These are phyloP conservation scores for Zygaena filipendulae DNA, from an alignment of 2,888 invertebrate species.

Conservation along the genomic window DNA sequence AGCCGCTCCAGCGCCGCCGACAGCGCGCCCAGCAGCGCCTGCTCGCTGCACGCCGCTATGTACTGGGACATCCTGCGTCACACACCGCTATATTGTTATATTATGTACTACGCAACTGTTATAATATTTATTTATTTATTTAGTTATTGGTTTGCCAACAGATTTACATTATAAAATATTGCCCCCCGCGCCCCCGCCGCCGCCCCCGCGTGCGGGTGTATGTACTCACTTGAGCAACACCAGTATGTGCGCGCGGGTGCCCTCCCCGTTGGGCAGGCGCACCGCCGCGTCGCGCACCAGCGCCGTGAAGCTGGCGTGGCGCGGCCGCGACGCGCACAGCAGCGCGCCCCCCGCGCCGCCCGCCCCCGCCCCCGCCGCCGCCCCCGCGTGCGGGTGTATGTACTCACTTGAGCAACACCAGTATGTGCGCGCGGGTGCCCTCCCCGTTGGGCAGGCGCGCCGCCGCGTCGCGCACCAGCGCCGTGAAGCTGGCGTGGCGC, in stretches of 20 bases:
- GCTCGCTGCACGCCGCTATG: conserved; percentile 68
- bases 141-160: too few relatives aligned
- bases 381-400: conserved; percentile 72
- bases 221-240: conserved; percentile 74
- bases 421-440: conserved; percentile 91
- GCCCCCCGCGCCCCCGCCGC: conserved; percentile 75
- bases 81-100: too few relatives aligned
- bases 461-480: conserved; percentile 89
- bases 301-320: too few relatives aligned
- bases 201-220: conserved; percentile 72
- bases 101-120: too few relatives aligned
- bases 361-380: conserved; percentile 75
- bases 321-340: conserved; percentile 88
- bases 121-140: too few relatives aligned
- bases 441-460: conserved; percentile 93
- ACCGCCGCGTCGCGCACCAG: conserved; percentile 92
- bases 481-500: too few relatives aligned
- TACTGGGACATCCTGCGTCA: conserved; percentile 73
- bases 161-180: too few relatives aligned
- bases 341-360: conserved; percentile 78
- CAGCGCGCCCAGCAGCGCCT: conserved; percentile 82
- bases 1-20: conserved; percentile 92
- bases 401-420: conserved; percentile 77
- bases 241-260: conserved; percentile 90
- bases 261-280: conserved; percentile 92